These are phyloP conservation scores for Stichodactyla helianthus DNA, from an alignment of 64 coral and sea anemone species.

Conservation along the genomic window DNA sequence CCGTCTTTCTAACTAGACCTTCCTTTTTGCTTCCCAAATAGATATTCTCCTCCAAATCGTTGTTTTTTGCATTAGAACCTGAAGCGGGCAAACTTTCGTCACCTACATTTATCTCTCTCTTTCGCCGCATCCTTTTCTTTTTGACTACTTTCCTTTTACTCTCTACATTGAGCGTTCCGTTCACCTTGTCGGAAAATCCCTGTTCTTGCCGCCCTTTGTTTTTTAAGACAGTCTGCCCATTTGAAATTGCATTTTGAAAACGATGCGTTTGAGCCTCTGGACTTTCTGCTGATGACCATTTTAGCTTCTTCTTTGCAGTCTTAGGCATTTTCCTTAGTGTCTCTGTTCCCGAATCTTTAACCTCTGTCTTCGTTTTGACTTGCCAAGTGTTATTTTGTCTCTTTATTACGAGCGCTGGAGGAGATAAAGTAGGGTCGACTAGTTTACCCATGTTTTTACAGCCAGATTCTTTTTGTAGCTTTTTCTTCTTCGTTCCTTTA, in stretches of 20 bases:
- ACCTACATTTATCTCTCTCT: not conserved
- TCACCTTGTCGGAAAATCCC: conserved; percentile 7
- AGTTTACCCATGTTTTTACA: conserved; percentile 42
- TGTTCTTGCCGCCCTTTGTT: not conserved
- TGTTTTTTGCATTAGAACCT: not conserved
- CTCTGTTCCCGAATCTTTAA: no score
- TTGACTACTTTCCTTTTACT: not conserved
- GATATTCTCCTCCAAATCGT: not conserved
- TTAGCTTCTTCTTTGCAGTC: conserved; percentile 14
- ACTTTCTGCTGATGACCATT: conserved; percentile 13
- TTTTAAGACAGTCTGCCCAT: not conserved
- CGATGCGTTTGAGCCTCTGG: not conserved
- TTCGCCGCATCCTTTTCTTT: conserved; percentile 6
- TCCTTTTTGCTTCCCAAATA: not conserved
- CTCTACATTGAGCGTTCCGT: not conserved
- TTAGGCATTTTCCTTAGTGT: conserved; percentile 10
- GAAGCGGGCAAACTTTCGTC: not conserved
- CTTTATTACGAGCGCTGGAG: conserved; percentile 75
- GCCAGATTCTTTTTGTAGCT: not conserved
- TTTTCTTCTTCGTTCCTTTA: conserved; percentile 31
- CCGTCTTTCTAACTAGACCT: not conserved
- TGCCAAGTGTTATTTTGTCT: conserved; percentile 83
- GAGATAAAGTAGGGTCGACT: conserved; percentile 51
- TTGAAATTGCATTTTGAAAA: not conserved
- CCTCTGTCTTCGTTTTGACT: conserved; percentile 51